These are phyloP conservation scores for Eilema sororculum DNA, from an alignment of 2,888 invertebrate genomes.

Conservation along the genomic window DNA sequence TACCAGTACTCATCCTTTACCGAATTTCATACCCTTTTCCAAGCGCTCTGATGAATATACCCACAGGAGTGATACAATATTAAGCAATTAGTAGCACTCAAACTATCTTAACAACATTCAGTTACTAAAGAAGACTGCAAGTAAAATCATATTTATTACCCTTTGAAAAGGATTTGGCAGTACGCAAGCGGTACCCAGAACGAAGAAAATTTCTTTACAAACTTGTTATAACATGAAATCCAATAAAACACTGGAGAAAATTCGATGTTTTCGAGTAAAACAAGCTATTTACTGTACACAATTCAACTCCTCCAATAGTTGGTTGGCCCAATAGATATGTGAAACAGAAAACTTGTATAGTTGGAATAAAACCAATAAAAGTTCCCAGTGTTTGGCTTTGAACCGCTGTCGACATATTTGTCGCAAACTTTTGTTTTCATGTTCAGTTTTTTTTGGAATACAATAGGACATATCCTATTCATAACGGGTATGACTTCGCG, in stretches of 20 bases:
- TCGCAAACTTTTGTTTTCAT: slow-evolving; percentile 41
- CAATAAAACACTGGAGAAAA: slow-evolving; percentile 74
- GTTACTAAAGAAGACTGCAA: neutral
- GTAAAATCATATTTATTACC: slow-evolving; percentile 27
- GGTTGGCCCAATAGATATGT: slow-evolving; percentile 72
- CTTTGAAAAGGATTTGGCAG: slow-evolving; percentile 49
- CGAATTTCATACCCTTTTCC: neutral
- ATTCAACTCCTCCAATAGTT: slow-evolving; percentile 73
- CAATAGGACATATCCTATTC: slow-evolving; percentile 33
- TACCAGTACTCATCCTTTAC: neutral
- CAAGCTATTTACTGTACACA: slow-evolving; percentile 78
- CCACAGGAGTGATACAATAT: neutral
- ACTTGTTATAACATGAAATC: slow-evolving; percentile 75
- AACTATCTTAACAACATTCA: neutral
- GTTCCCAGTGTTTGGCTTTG: slow-evolving; percentile 70
- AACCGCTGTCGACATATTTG: slow-evolving; percentile 59
- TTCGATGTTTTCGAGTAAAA: slow-evolving; percentile 73
- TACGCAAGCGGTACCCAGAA: slow-evolving; percentile 49
- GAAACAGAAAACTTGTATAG: slow-evolving; percentile 75
- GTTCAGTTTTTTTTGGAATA: slow-evolving; percentile 33
- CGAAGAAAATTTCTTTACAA: slow-evolving; percentile 67
- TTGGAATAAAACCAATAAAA: slow-evolving; percentile 78
- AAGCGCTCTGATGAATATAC: neutral
- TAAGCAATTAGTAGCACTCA: neutral
- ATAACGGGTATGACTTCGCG: slow-evolving; percentile 26